Conservation (phyloP, 2,113 vertebrate genomes). For the Aythya baeri region DNA sequence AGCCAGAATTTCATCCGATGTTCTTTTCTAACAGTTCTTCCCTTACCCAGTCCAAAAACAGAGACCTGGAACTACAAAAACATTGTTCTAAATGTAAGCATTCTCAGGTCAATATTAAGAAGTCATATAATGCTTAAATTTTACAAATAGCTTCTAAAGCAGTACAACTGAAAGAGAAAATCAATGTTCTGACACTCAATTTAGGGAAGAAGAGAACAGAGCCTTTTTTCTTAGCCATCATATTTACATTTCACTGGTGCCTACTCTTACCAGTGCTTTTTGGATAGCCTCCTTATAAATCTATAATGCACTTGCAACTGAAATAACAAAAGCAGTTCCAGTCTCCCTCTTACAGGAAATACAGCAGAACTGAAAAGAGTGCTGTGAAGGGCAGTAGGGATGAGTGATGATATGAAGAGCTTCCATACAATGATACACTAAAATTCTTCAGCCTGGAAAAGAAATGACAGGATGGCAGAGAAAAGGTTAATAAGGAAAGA, state of each 20-base stretch:
- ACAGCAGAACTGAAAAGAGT: background rate
- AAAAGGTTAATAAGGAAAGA: background rate
- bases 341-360: background rate
- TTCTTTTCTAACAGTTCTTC: background rate
- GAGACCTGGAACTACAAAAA: too few species aligned
- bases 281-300: background rate
- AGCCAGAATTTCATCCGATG: background rate
- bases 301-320: background rate
- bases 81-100: background rate
- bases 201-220: background rate
- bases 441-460: background rate
- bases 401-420: background rate
- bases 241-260: background rate
- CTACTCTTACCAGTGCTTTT: background rate
- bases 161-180: background rate
- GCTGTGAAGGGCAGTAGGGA: background rate
- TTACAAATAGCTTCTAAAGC: background rate
- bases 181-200: background rate
- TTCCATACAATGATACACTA: background rate
- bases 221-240: background rate
- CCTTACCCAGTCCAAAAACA: background rate
- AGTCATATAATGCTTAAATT: background rate
- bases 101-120: background rate
- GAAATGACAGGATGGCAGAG: background rate
- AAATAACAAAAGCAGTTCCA: background rate